Conservation (phyloP, 2,113 vertebrate genomes). For the Dipodomys merriami region DNA sequence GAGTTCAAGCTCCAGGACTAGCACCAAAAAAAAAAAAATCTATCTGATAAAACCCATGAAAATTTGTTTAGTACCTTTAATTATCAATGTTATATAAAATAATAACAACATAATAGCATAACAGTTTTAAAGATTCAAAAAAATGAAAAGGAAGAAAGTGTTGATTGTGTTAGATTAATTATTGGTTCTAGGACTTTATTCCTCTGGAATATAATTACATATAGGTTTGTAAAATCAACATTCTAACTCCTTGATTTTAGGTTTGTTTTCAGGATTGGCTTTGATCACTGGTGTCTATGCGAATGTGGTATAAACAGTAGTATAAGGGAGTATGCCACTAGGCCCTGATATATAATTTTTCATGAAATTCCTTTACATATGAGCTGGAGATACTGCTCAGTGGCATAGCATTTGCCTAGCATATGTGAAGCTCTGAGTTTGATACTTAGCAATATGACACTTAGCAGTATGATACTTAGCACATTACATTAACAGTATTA, state of each 20-base stretch:
- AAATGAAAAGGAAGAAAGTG: slow-evolving; percentile 32
- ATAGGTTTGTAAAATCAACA: not conserved
- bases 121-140: not conserved
- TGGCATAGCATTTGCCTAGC: not conserved
- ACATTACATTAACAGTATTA: not conserved
- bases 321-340: not conserved
- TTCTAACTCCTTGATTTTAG: not conserved
- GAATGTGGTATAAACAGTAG: not conserved
- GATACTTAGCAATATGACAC: too few relatives aligned
- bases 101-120: not conserved
- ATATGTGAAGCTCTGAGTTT: not conserved
- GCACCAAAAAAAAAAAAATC: not conserved
- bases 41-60: not conserved
- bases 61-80: not conserved
- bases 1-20: too few relatives aligned
- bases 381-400: too few relatives aligned
- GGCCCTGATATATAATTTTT: not conserved
- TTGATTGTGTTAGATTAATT: not conserved
- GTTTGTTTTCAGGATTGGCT: slow-evolving; percentile 3
- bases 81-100: not conserved
- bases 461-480: not conserved
- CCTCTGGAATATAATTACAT: not conserved
- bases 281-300: not conserved
- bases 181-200: not conserved
- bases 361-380: not conserved